Percentiles rank a stretch among this genome's conserved stretches.
phyloP scores from a whole-genome alignment of 2,113 vertebrate genomes.

The Apteryx owenii region DNA sequence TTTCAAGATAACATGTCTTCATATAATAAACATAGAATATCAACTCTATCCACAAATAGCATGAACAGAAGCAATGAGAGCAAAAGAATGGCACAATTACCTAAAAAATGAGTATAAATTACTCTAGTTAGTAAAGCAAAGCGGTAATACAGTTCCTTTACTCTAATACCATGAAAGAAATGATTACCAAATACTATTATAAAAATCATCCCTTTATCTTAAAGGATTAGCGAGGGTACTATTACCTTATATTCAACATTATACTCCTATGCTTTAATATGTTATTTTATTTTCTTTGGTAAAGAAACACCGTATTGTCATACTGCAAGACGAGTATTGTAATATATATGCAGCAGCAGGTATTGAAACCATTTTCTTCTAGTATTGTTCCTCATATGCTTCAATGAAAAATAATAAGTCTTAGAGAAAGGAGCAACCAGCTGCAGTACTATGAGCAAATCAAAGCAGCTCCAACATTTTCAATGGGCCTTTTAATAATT shows the following conservation, averaged over 20 bases:
- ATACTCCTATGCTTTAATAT: background rate
- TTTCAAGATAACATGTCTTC: background rate
- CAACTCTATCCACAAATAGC: constrained; percentile 17
- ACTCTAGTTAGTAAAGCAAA: background rate
- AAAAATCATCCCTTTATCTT: background rate
- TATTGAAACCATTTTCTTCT: background rate
- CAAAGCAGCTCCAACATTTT: background rate
- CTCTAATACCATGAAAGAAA: background rate
- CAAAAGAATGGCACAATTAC: background rate
- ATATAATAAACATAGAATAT: background rate
- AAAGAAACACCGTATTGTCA: background rate
- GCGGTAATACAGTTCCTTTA: background rate
- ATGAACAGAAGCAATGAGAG: background rate
- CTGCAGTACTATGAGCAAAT: background rate
- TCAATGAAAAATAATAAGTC: background rate
- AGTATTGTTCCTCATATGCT: background rate
- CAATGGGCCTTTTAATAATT: background rate
- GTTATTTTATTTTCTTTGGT: background rate
- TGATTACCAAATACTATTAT: background rate
- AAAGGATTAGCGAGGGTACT: background rate
- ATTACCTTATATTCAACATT: background rate
- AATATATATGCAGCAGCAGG: background rate
- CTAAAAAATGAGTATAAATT: constrained; percentile 15
- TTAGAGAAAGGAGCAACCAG: background rate
- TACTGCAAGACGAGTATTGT: background rate